Evolutionary conservation across 2,113 vertebrate genomes (phyloP), one percentile per base, ranked within the genome.

Genomic region (Hippopotamus amphibius): DNA sequence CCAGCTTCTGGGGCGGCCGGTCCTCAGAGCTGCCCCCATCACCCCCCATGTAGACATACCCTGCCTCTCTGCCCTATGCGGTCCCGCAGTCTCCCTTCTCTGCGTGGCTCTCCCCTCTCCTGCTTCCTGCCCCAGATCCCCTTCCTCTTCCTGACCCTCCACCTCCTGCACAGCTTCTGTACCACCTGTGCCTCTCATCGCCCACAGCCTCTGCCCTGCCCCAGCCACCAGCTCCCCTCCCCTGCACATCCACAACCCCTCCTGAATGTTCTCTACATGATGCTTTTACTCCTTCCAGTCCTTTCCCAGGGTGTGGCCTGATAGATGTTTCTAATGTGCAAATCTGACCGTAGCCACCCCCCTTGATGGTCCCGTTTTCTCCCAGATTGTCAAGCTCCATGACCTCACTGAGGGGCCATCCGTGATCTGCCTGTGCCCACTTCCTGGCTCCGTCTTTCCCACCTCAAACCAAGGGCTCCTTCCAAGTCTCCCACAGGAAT

Each of bases 381-480:
- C 37, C 61, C 61, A 79, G 63, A 28, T 55, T 10, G 33, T 30
- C 24, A 59, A 24, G 37, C 50, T 68, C 24, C 61, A 13, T 5
- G 26, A 46, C n/a, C 33, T 50, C 59, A 59, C 33, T 19, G 1
- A 82, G 61, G 14, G 21, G 28, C 65, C 55, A 69, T 21, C 3
- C 1, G 0, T 11, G 14, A 41, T 30, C 33, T 41, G 21, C 26
- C 71, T 0, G 0, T 30, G 74, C 22, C 24, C 30, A n/a, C 37
- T 46, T 77, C 26, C 53, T 22, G 43, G n/a, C 6, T 63, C 28
- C 21, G 3, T 21, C 41, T 71, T 16, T 15, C n/a, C 53, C 71
- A 26, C 15, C 53, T 46, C 55, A 26, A 53, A 80, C 50, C 33
- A 69, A 28, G 61, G 69, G 33, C 12, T 68, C 71, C 41, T 79